Percentiles rank a stretch among this genome's conserved stretches.
These are phyloP conservation scores for Pocillopora verrucosa DNA, from an alignment of 64 coral and sea anemone genomes.

Conservation along the genomic window DNA sequence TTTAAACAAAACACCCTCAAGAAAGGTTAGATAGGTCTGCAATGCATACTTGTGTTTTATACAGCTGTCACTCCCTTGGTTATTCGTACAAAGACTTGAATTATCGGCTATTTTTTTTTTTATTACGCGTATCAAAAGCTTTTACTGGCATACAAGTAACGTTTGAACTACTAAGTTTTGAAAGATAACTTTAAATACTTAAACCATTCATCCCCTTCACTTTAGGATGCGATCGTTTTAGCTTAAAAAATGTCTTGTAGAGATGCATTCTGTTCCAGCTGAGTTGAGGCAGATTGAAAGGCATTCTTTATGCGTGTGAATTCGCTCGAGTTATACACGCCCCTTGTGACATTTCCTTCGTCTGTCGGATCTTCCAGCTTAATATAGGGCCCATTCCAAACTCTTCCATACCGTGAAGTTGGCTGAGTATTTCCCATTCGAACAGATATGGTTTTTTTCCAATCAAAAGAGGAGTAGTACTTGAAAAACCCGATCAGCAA, in stretches of 20 bases:
- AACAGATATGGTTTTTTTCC: constrained; percentile 9
- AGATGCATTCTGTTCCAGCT: neutral
- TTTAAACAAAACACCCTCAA: no score
- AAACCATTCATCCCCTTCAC: no score
- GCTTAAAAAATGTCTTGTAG: neutral
- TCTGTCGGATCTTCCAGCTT: constrained; percentile 34
- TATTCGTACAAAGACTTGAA: no score
- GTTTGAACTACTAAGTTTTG: no score
- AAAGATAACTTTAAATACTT: no score
- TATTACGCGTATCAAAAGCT: no score
- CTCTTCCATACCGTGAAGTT: neutral
- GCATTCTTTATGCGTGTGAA: constrained; percentile 40
- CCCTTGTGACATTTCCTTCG: constrained; percentile 30
- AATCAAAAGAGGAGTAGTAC: constrained; percentile 1
- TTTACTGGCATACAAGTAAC: no score
- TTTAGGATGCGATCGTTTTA: no score
- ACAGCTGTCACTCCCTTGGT: no score
- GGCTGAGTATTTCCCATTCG: neutral
- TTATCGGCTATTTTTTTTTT: no score
- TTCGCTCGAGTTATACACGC: constrained; percentile 10
- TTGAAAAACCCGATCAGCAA: constrained; percentile 13
- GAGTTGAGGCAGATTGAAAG: neutral
- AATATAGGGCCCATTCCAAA: constrained; percentile 41
- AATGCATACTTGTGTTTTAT: no score
- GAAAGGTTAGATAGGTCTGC: no score